These are phyloP conservation scores for Cyanoliseus patagonus DNA, from an alignment of 2,113 vertebrate species.

Conservation along the genomic window DNA sequence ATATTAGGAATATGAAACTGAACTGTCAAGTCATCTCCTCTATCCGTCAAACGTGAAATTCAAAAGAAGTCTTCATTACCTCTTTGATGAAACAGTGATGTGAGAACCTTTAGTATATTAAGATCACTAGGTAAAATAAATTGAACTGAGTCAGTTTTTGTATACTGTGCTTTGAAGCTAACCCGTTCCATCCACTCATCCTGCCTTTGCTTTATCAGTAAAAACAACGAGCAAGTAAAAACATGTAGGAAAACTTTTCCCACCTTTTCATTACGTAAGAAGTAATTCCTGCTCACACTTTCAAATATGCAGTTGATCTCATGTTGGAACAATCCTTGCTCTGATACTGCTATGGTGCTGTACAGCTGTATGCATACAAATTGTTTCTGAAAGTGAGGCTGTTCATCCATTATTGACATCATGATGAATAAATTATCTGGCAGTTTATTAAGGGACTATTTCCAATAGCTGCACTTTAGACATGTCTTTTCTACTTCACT, in stretches of 20 bases:
- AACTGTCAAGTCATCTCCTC: background rate
- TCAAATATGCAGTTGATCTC: background rate
- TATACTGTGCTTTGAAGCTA: background rate
- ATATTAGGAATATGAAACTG: background rate
- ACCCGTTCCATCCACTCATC: background rate
- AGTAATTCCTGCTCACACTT: background rate
- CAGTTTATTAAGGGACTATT: background rate
- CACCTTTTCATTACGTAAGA: background rate
- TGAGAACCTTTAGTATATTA: background rate
- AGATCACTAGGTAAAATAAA: background rate
- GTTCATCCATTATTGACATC: background rate
- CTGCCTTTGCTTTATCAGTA: background rate
- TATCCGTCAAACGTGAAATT: background rate
- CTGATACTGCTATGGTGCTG: background rate
- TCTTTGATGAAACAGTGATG: background rate
- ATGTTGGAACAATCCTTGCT: background rate
- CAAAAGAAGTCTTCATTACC: background rate
- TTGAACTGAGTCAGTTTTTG: background rate
- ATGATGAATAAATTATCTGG: background rate
- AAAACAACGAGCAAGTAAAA: background rate
- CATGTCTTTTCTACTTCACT: background rate
- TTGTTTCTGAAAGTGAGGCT: background rate
- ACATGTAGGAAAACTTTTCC: background rate
- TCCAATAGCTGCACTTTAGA: background rate
- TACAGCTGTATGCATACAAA: background rate